Base-by-base conservation (phyloP, 2,113 vertebrate species). In the Channa maculata region DNA sequence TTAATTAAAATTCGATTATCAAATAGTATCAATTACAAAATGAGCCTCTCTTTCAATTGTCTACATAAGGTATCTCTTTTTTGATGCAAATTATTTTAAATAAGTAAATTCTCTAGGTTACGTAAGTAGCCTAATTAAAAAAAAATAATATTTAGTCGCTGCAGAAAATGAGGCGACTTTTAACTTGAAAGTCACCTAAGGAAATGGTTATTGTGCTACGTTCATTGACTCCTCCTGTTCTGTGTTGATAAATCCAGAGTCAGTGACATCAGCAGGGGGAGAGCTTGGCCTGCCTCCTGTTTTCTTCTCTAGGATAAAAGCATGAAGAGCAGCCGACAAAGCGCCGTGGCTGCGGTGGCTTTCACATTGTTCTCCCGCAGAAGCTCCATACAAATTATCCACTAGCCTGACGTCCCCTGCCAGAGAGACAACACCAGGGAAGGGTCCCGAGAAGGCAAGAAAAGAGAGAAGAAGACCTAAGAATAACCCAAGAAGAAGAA, bases 251-350 rank as follows among this genome's bases (percentile, higher is more conserved):
- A 80, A 83, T 64, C 44, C 62, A 49, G 24, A 46, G 58, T 46
- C 39, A 8, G 24, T 75, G 84, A 82, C 9, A 66, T 87, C 83
- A 85, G 38, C 52, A 45, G 43, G 13, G 2, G 3, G 39, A 50
- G 6, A 74, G 58, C 36, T 72, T 68, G 75, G 51, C 65, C 38
- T 6, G 8, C 3, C 48, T 49, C 55, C 11, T 5, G 37, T 34
- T 51, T 9, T 52, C 46, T 63, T 54, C 44, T 33, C 34, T 50
- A 34, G 57, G 44, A 88, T 85, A 85, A 86, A 83, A 87, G 37
- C 53, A 82, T 64, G 84, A 72, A 65, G 50, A 3, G 57, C 65
- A 36, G 39, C 4, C 24, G 33, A 6, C 14, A 6, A 24, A 8
- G 24, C 37, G 4, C 11, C 5, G 48, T 7, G 36, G 10, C 11